Evolutionary conservation across 2,113 vertebrate genomes (phyloP), one percentile per base, ranked within the genome.

Genomic region (Corythaeola cristata): DNA sequence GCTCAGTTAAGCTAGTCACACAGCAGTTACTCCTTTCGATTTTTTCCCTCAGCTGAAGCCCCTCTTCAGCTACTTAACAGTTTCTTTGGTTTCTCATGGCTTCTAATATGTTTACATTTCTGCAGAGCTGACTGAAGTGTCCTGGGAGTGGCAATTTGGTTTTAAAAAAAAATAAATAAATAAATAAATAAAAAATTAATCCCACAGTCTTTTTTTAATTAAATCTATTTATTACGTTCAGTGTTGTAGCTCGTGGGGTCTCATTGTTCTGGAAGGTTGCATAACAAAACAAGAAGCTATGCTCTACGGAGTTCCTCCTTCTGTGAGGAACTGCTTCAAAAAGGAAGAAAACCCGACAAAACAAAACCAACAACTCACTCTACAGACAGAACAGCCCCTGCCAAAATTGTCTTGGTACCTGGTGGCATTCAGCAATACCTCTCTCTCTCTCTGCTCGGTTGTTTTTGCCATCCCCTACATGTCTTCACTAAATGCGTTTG

Each of bases 41-140:
- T 28, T 45, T 92, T 79, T 44, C 17, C 49, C 17, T 14, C n/a
- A 92, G 32, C 33, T 5, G 39, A 88, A 68, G 35, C 44, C 49
- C 64, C 23, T 60, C n/a, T 85, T 67, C 59, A 87, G 69, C 76
- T 96, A 87, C 80, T 95, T 89, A 68, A 68, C 15, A 37, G 94
- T 96, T 94, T 68, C 21, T 62, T 90, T 67, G 56, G 39, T 95
- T 92, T 92, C 37, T 86, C 49, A 20, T 35, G 45, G 12, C 32
- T 90, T 89, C 66, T 81, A 81, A 63, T 63, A 49, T 20, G 30
- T 81, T 85, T 78, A 5, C 33, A 33, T 87, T 81, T 95, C 83
- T 94, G 60, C 35, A 76, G 58, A 76, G 15, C 53, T 76, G 66
- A 53, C 56, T 90, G 44, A 87, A 89, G 24, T 72, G 60, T 50